Evolutionary conservation across 37 sponge, comb jelly and placozoan species (phyloP).

Genomic region (Oscarella lobularis): DNA sequence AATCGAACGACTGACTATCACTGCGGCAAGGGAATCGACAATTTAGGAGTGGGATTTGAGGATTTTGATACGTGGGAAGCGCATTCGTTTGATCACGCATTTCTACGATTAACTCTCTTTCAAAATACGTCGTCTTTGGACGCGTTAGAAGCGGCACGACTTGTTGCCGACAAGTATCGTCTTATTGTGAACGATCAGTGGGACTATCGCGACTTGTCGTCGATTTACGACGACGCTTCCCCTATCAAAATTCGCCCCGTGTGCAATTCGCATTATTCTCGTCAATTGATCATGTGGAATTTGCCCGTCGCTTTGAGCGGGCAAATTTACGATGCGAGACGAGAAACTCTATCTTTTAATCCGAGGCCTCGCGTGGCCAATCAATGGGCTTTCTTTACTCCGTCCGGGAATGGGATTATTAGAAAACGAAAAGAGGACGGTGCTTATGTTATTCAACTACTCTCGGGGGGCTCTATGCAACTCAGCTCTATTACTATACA

Average conservation of each 20-base stretch:
- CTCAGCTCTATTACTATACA: no score
- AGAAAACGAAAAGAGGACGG: neutral
- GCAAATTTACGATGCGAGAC: neutral
- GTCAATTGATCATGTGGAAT: slow-evolving; percentile 5
- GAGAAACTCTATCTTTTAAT: neutral
- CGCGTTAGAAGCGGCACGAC: neutral
- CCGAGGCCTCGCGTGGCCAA: neutral
- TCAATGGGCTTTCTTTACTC: neutral
- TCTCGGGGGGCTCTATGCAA: no score
- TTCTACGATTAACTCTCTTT: neutral
- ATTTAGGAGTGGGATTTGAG: slow-evolving; percentile 1
- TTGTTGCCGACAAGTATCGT: neutral
- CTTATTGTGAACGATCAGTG: neutral
- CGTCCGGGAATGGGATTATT: neutral
- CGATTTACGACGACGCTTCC: neutral
- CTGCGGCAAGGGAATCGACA: no score
- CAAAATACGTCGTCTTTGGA: neutral
- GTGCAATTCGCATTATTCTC: slow-evolving; percentile 9
- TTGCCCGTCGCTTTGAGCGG: neutral
- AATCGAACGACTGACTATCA: slow-evolving; percentile 2
- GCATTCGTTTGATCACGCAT: neutral
- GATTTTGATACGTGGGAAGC: slow-evolving; percentile 7
- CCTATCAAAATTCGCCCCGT: neutral
- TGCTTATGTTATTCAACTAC: no score
- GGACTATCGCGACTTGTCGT: slow-evolving; percentile 6